Evolutionary conservation across 2,113 vertebrate species (phyloP).

Genomic region (Vimba vimba): DNA sequence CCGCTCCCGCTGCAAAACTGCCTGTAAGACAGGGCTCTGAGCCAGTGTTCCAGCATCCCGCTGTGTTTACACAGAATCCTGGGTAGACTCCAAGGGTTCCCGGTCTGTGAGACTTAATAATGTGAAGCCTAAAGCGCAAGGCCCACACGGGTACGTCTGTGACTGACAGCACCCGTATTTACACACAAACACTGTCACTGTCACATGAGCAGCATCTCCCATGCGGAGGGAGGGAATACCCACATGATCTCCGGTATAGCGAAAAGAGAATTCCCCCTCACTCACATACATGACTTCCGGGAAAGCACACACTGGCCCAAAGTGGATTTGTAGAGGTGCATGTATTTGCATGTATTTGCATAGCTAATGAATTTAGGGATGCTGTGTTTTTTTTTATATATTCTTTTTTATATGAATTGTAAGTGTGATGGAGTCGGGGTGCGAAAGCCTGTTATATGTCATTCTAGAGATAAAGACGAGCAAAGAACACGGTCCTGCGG

Average conservation of each 20-base stretch:
- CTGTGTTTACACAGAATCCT: constrained; percentile 45
- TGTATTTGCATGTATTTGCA: constrained; percentile 79
- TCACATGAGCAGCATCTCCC: constrained; percentile 51
- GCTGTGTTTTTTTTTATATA: constrained; percentile 71
- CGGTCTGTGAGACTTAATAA: constrained; percentile 29
- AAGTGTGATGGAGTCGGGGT: constrained; percentile 64
- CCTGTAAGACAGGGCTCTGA: constrained; percentile 9
- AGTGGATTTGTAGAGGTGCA: constrained; percentile 80
- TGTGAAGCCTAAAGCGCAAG: constrained; percentile 69
- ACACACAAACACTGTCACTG: constrained; percentile 59
- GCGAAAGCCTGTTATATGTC: constrained; percentile 41
- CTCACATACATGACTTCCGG: constrained; percentile 25
- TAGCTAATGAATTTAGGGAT: constrained; percentile 77
- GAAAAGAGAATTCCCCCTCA: constrained; percentile 25
- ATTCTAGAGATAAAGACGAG: constrained; percentile 12
- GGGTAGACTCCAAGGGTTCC: constrained; percentile 40
- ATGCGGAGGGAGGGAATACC: constrained; percentile 15
- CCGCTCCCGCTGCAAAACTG: neutral
- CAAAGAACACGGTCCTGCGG: constrained; percentile 71
- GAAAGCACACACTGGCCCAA: constrained; percentile 73
- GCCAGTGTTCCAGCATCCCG: constrained; percentile 6
- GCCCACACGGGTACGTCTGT: constrained; percentile 47
- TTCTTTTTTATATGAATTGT: constrained; percentile 30
- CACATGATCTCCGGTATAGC: constrained; percentile 4
- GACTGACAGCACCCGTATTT: constrained; percentile 72